Percentiles rank a stretch among this genome's conserved stretches.
Conservation (phyloP, 2,888 invertebrate genomes). For the Endomychus coccineus region DNA sequence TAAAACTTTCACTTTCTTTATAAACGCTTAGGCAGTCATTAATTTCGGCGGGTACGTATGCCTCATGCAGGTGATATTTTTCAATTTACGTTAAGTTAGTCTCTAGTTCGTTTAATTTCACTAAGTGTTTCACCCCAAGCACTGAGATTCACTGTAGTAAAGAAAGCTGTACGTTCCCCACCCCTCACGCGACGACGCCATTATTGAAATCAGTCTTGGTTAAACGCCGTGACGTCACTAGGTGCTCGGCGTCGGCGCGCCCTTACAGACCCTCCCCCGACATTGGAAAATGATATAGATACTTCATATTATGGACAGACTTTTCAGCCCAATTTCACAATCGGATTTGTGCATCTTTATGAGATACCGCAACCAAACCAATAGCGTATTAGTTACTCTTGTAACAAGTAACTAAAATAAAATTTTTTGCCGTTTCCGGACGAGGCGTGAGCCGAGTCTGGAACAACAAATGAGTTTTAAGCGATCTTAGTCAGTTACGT, state of each 20-base stretch:
- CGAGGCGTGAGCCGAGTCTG: no score
- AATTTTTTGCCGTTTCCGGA: no score
- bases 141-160: constrained; percentile 38
- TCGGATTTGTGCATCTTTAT: no score
- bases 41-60: constrained; percentile 22
- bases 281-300: no score
- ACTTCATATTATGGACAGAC: no score
- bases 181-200: constrained; percentile 39
- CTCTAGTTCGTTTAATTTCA: constrained; percentile 41
- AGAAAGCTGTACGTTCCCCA: constrained; percentile 15
- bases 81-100: constrained; percentile 38
- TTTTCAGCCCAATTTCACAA: no score
- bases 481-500: no score
- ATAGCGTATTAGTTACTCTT: no score
- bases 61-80: constrained; percentile 35
- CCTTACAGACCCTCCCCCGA: constrained; percentile 35
- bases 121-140: constrained; percentile 40
- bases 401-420: no score
- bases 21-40: constrained; percentile 16
- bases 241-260: constrained; percentile 41
- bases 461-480: no score
- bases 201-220: constrained; percentile 47
- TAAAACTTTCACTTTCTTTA: constrained; percentile 11
- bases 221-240: constrained; percentile 44
- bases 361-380: no score